These are phyloP conservation scores for Acleris emargana DNA, from an alignment of 2,888 invertebrate genomes.

Conservation along the genomic window DNA sequence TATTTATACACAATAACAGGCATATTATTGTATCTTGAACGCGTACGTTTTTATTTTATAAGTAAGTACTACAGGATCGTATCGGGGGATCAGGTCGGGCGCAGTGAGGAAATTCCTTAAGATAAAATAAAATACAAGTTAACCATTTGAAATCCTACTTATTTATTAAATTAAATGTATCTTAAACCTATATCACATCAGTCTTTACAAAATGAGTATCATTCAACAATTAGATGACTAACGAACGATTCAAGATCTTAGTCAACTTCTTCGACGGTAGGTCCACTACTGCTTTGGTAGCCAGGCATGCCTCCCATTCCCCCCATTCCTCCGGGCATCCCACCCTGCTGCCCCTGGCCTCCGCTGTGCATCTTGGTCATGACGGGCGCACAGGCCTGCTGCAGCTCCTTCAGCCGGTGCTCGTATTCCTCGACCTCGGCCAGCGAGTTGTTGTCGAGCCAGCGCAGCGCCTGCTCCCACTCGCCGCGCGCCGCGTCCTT, in stretches of 20 bases:
- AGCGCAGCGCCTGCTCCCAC: slow-evolving; percentile 82
- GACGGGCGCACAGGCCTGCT: slow-evolving; percentile 74
- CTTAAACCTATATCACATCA: too few relatives aligned
- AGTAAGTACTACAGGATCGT: too few relatives aligned
- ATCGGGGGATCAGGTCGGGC: too few relatives aligned
- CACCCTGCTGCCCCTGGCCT: slow-evolving; percentile 19
- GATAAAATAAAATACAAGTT: too few relatives aligned
- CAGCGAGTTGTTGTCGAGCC: slow-evolving; percentile 85
- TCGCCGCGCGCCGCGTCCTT: slow-evolving; percentile 65
- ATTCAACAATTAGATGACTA: too few relatives aligned
- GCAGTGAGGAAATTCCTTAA: too few relatives aligned
- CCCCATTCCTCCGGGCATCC: slow-evolving; percentile 32
- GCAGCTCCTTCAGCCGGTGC: slow-evolving; percentile 78
- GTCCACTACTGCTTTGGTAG: slow-evolving; percentile 30
- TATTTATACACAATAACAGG: too few relatives aligned
- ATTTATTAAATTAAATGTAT: too few relatives aligned
- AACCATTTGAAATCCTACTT: too few relatives aligned
- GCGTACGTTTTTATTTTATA: too few relatives aligned
- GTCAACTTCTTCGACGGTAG: slow-evolving; percentile 33
- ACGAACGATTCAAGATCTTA: not conserved
- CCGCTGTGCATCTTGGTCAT: slow-evolving; percentile 75
- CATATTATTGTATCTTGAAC: too few relatives aligned
- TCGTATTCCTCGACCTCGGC: slow-evolving; percentile 84
- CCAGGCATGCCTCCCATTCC: slow-evolving; percentile 21
- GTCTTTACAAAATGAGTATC: too few relatives aligned